Conservation (phyloP, 2,888 invertebrate species). For the Steinernema carpocapsae region DNA sequence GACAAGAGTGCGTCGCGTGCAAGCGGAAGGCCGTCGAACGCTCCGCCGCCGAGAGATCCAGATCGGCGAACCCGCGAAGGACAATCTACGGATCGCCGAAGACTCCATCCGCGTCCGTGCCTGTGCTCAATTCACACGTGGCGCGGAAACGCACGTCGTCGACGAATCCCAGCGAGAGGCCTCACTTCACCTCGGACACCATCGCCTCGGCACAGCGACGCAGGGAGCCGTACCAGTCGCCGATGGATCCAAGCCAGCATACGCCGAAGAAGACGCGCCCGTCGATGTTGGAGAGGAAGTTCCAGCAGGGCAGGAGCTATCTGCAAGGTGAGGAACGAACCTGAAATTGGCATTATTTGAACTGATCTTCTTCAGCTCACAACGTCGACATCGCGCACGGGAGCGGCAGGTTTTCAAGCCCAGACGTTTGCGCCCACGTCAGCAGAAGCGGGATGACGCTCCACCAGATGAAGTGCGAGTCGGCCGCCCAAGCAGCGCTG, state of each 20-base stretch:
- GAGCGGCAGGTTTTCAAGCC: not conserved
- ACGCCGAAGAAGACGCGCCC: not conserved
- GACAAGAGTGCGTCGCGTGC: constrained; percentile 7
- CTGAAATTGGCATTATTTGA: not conserved
- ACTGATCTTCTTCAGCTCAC: not conserved
- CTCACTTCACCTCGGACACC: not conserved
- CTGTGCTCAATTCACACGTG: not conserved
- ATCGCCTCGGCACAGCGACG: not conserved
- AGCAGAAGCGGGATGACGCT: not conserved
- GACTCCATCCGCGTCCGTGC: constrained; percentile 3
- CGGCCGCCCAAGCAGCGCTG: not conserved
- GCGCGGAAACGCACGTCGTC: not conserved
- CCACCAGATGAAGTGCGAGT: not conserved
- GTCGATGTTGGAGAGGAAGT: not conserved
- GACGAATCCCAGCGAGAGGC: not conserved
- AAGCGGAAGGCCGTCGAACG: not conserved
- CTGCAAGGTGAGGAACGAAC: not conserved
- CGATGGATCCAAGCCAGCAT: not conserved
- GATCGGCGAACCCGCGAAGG: not conserved
- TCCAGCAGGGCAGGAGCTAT: not conserved
- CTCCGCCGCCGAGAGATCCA: not conserved
- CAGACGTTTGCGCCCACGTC: not conserved
- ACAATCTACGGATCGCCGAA: not conserved
- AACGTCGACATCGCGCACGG: not conserved
- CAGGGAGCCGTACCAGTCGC: not conserved